Conservation (phyloP, 1,140 invertebrate species). For the Orussus abietinus region DNA sequence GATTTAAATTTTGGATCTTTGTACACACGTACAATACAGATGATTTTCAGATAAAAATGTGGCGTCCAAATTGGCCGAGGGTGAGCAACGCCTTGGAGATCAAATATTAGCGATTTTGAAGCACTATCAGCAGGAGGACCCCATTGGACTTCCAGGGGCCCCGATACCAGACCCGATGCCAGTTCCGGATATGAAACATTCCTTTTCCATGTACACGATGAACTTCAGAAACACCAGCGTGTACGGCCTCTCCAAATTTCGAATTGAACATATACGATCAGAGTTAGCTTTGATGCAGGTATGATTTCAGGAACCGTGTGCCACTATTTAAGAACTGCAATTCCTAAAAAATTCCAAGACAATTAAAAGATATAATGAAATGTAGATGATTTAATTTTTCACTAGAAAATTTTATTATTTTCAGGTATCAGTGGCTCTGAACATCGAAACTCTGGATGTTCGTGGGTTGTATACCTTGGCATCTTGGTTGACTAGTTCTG, state of each 20-base stretch:
- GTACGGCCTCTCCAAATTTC: conserved; percentile 73
- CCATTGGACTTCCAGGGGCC: conserved; percentile 70
- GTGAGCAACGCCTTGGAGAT: conserved; percentile 65
- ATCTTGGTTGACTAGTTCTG: conserved; percentile 64
- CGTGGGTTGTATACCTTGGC: conserved; percentile 73
- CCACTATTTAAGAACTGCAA: conserved; percentile 6
- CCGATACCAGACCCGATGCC: conserved; percentile 74
- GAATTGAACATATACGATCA: conserved; percentile 63
- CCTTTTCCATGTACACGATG: conserved; percentile 66
- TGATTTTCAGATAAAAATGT: conserved; percentile 23
- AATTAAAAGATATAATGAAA: too few relatives aligned
- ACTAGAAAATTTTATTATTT: conserved; percentile 19
- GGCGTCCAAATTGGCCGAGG: conserved; percentile 42
- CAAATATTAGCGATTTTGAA: conserved; percentile 70
- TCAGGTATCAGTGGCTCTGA: conserved; percentile 64
- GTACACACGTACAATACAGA: too few relatives aligned
- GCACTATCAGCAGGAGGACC: conserved; percentile 78
- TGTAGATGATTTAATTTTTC: conserved; percentile 7
- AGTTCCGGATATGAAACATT: conserved; percentile 73
- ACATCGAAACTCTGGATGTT: conserved; percentile 65
- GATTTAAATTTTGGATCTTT: conserved; percentile 9
- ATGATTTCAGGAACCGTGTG: conserved; percentile 18
- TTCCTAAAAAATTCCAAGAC: too few relatives aligned
- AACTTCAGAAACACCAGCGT: conserved; percentile 68
- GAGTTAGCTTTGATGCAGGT: conserved; percentile 68